Evolutionary conservation across 2,888 invertebrate species (phyloP).

Genomic region (Fabriciana adippe): DNA sequence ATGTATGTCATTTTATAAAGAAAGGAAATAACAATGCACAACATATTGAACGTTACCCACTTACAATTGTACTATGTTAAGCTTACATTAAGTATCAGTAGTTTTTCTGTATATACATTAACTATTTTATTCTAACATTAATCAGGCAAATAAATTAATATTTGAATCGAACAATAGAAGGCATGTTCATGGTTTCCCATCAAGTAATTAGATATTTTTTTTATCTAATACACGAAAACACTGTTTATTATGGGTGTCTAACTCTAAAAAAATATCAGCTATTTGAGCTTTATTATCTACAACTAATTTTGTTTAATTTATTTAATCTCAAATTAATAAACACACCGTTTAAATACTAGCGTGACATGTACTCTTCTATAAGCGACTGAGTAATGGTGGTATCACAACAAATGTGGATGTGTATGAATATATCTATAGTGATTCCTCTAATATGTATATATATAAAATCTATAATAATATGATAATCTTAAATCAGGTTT

Average conservation of each 20-base stretch:
- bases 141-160: conserved; percentile 59
- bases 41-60: conserved; percentile 25
- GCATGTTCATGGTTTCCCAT: conserved; percentile 69
- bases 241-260: conserved; percentile 24
- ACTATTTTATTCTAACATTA: conserved; percentile 46
- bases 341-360: conserved; percentile 23
- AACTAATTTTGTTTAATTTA: conserved; percentile 45
- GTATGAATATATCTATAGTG: conserved; percentile 56
- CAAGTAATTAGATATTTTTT: conserved; percentile 20
- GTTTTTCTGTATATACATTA: conserved; percentile 46
- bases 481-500: conserved; percentile 51
- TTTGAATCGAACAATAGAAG: conserved; percentile 56
- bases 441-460: conserved; percentile 61
- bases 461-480: conserved; percentile 38
- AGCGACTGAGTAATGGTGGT: conserved; percentile 50
- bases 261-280: conserved; percentile 44
- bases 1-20: conserved; percentile 13
- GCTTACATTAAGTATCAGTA: conserved; percentile 56
- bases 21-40: conserved; percentile 20
- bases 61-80: conserved; percentile 35
- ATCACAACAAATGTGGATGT: conserved; percentile 64
- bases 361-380: conserved; percentile 40
- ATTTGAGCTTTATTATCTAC: conserved; percentile 67
- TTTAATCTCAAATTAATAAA: conserved; percentile 24
- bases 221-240: conserved; percentile 25